Base-by-base conservation (phyloP, 2,797 vertebrate genomes). In the Malurus splendens region DNA sequence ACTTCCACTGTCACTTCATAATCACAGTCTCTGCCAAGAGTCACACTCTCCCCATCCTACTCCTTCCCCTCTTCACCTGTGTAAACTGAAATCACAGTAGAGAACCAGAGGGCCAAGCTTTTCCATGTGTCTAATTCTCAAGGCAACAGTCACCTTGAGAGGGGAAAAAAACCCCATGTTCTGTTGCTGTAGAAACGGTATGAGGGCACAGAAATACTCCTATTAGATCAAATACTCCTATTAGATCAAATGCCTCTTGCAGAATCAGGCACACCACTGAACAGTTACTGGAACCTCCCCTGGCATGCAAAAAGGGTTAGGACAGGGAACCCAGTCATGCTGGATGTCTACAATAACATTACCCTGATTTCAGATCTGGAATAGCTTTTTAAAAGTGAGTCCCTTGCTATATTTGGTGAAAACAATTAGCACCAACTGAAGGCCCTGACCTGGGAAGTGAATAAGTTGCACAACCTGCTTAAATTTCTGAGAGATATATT, bases 141-240 rank as follows among this genome's bases (percentile, higher is more conserved):
- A 88, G 61, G 47, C 41, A 87, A 32, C 32, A 68, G 51, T 10
- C 75, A 82, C 55, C 65, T 68, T 41, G 55, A 39, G 25, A 27
- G 15, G 14, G 18, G 18, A 42, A 10, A 13, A 59, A 62, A 4
- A 32, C 1, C 14, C 65, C 68, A 36, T 42, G 55, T 87, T 79
- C 66, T 85, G 84, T 89, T 94, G 86, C 84, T 74, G 52, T 83
- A 70, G 91, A 90, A 95, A 91, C 76, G 48, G 41, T 20, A 33
- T 8, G 55, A 67, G 44, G 71, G 72, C 32, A 82, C 47, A 91
- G 83, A 91, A 87, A 59, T 67, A 60, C 25, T 66, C 32, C 44
- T 48, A 18, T 68, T 27, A 59, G 55, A 85, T 50, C 79, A 56
- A 70, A 32, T 17, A 70, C 25, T 66, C 32, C 44, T 48, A 18